Evolutionary conservation across 2,113 vertebrate genomes (phyloP).

Genomic region (Ceratotherium simum): DNA sequence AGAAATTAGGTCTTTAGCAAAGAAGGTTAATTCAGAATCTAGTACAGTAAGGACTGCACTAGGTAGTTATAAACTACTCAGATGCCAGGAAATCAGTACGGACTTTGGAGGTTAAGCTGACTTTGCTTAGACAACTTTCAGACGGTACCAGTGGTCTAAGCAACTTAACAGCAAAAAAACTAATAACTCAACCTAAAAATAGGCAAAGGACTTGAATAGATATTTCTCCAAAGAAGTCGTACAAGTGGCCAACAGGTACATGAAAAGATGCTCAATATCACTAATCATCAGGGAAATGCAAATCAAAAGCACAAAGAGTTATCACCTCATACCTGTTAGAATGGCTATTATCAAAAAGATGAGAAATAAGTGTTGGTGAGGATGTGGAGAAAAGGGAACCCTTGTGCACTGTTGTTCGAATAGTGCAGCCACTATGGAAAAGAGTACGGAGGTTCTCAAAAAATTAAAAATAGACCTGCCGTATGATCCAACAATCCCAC

Average conservation of each 20-base stretch:
- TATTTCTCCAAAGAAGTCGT: background rate
- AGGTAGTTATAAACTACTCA: background rate
- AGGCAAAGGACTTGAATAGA: no score
- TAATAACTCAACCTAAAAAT: background rate
- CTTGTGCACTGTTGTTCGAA: accelerated
- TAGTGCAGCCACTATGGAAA: background rate
- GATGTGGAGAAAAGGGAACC: background rate
- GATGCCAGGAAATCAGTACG: background rate
- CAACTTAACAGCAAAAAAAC: background rate
- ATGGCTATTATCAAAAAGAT: background rate
- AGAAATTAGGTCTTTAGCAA: background rate
- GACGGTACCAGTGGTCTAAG: background rate
- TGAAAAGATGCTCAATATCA: background rate
- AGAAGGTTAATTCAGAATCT: background rate
- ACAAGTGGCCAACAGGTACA: background rate
- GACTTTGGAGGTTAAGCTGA: background rate
- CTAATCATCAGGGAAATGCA: background rate
- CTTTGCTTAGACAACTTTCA: background rate
- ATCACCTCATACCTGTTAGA: background rate
- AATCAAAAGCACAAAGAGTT: background rate
- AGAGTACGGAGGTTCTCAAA: background rate
- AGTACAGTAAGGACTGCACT: background rate
- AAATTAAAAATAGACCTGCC: background rate
- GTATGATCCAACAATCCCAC: background rate
- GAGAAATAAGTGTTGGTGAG: background rate